Conservation (phyloP, 2,888 invertebrate genomes). For the Alloscopus bannaensis region DNA sequence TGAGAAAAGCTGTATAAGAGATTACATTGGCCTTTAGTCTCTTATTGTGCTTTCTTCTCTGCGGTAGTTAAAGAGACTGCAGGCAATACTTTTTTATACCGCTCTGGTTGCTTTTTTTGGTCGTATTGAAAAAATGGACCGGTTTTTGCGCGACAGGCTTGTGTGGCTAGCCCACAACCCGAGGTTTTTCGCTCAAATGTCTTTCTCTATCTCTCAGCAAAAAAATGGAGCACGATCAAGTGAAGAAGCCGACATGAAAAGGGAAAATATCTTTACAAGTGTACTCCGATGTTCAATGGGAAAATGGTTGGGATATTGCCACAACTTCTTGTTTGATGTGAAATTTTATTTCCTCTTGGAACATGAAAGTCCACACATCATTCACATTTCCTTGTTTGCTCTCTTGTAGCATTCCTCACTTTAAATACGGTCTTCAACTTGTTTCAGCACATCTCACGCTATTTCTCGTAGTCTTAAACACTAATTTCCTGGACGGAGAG, state of each 20-base stretch:
- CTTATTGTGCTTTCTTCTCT: background rate
- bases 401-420: background rate
- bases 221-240: background rate
- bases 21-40: background rate
- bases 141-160: constrained; percentile 42
- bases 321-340: constrained; percentile 33
- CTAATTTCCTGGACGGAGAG: constrained; percentile 39
- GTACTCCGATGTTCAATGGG: constrained; percentile 29
- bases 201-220: constrained; percentile 16
- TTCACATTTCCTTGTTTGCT: constrained; percentile 25
- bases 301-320: constrained; percentile 20
- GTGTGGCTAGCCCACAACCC: constrained; percentile 23
- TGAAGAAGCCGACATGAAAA: constrained; percentile 11
- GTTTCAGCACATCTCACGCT: too few relatives aligned
- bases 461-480: constrained; percentile 19
- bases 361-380: constrained; percentile 30
- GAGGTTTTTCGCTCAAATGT: constrained; percentile 14
- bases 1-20: background rate
- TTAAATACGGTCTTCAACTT: background rate
- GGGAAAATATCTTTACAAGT: constrained; percentile 17
- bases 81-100: too few relatives aligned
- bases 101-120: too few relatives aligned
- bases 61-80: constrained; percentile 7
- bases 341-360: constrained; percentile 39
- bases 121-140: constrained; percentile 38